Conservation (phyloP, 2,797 vertebrate genomes). For the Potorous gilbertii region DNA sequence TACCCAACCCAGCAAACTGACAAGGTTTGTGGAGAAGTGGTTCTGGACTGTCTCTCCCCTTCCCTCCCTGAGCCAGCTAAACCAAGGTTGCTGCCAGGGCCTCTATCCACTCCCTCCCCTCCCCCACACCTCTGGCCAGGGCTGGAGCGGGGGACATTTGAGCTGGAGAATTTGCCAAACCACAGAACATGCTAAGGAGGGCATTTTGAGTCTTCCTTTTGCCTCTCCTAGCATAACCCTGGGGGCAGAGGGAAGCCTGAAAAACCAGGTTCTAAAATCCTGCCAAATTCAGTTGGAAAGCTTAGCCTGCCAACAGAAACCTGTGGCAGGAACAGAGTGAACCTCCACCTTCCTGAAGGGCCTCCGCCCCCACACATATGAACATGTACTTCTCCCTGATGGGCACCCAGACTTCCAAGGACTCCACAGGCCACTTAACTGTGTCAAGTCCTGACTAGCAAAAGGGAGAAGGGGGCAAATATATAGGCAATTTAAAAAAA, state of each 20-base stretch:
- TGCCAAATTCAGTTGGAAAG: background rate
- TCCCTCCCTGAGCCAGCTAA: background rate
- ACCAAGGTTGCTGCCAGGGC: background rate
- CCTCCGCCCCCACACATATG: background rate
- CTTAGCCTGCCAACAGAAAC: background rate
- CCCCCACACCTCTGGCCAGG: background rate
- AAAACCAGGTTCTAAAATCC: background rate
- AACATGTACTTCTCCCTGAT: background rate
- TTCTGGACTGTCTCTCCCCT: background rate
- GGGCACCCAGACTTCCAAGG: background rate
- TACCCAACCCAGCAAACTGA: background rate
- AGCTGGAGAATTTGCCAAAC: background rate
- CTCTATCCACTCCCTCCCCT: background rate
- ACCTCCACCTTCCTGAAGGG: background rate
- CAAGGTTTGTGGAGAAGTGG: background rate
- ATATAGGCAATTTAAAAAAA: background rate
- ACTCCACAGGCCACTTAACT: background rate
- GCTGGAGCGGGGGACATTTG: background rate
- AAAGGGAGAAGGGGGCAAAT: background rate
- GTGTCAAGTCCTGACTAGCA: background rate
- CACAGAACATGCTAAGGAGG: background rate
- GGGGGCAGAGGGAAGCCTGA: background rate
- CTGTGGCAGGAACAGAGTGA: background rate
- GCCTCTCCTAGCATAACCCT: conserved; percentile 36
- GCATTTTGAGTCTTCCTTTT: background rate